Evolutionary conservation across 2,888 invertebrate species (phyloP), one percentile per base, ranked within the genome.

Genomic region (Nowickia ferox): DNA sequence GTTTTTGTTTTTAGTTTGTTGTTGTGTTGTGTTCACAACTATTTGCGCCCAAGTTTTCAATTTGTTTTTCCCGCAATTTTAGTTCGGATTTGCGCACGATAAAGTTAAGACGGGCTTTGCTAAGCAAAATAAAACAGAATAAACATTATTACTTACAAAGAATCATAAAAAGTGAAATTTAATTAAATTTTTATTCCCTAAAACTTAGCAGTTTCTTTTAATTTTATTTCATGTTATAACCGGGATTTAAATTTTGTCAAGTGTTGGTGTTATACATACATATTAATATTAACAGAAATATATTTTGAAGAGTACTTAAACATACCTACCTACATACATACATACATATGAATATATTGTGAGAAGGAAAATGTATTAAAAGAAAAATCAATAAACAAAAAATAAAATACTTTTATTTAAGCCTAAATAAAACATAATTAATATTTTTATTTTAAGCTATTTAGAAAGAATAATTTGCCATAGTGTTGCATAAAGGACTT

Each of bases 81-180:
- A 92, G 92, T 92, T 92, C 90, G 90, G 91, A 92, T 92, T 92
- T 91, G 91, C 91, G 91, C 91, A 91, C 90, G 90, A 90, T 90
- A 90, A 91, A 90, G 91, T 90, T 90, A 91, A 91, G 92, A 90
- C 90, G 91, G 85, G 91, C 90, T 89, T 91, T 91, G 84, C 85
- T 87, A 79, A 84, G 87, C 81, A 79, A 65, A 78, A 59, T 3
- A 57, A 17, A 46, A 38, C 38, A 63, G 5, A 55, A 42, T 46
- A 55, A 44, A 71, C 22, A 30, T 30, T 30, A 30, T 6, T 30
- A 30, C 30, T 1, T 30, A 72, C 3, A 55, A 61, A 51, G n/a
- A 48, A 63, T 59, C 61, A 80, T 42, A 68, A 66, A 65, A 80
- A 75, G 59, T 46, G 22, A 76, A 68, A 81, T 59, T 17, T 59